Conservation (phyloP, 2,113 vertebrate genomes). For the Festucalex cinctus region DNA sequence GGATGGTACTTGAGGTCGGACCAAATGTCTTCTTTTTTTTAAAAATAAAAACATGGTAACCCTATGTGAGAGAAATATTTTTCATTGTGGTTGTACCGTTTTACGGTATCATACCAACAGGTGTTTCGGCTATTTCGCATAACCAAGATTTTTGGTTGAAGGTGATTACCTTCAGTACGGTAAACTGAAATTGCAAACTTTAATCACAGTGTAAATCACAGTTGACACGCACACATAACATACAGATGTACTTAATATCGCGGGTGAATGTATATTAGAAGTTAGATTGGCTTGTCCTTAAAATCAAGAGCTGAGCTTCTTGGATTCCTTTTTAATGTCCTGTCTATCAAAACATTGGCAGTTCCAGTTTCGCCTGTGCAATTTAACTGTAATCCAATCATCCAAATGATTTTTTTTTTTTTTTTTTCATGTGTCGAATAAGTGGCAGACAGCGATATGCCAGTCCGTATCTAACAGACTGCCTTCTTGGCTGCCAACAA, state of each 20-base stretch:
- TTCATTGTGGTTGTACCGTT: background rate
- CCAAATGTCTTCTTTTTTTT: no score
- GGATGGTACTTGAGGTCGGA: no score
- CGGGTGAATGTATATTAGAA: background rate
- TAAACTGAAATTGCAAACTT: no score
- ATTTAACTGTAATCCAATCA: constrained; percentile 58
- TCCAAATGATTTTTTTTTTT: constrained; percentile 42
- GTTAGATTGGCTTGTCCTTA: background rate
- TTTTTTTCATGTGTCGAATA: constrained; percentile 42
- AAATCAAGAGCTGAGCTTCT: constrained; percentile 34
- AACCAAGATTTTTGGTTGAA: background rate
- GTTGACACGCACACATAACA: background rate
- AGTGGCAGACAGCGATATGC: constrained; percentile 34
- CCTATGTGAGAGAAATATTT: background rate
- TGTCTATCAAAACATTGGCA: constrained; percentile 36
- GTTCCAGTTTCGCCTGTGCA: constrained; percentile 53
- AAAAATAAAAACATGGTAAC: no score
- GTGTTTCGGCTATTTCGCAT: background rate
- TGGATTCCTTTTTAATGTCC: constrained; percentile 51
- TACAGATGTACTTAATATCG: background rate
- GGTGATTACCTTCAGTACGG: background rate
- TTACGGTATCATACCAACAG: background rate
- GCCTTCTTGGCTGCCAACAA: constrained; percentile 37
- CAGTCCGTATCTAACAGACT: constrained; percentile 29
- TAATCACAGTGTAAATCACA: background rate